Conservation (phyloP, 2,113 vertebrate genomes). For the Carassius auratus region DNA sequence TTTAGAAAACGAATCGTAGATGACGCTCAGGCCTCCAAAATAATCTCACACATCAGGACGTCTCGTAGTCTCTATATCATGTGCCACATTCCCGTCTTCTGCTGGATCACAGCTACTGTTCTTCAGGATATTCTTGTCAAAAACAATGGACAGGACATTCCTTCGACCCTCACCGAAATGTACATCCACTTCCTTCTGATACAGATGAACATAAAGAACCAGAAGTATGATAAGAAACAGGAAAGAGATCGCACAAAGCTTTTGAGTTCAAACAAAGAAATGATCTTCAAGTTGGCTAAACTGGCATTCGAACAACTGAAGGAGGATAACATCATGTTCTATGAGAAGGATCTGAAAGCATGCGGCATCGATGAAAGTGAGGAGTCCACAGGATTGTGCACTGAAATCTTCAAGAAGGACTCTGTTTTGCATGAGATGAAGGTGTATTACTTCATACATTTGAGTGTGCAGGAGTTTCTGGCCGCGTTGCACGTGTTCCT, state of each 20-base stretch:
- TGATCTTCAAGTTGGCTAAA: conserved; percentile 52
- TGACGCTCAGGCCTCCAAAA: conserved; percentile 3
- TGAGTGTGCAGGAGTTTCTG: conserved; percentile 56
- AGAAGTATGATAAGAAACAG: conserved; percentile 40
- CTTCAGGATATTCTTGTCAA: conserved; percentile 35
- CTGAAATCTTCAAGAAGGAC: conserved; percentile 52
- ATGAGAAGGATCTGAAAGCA: conserved; percentile 49
- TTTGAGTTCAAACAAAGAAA: conserved; percentile 35
- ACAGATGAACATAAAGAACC: conserved; percentile 51
- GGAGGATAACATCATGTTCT: conserved; percentile 55
- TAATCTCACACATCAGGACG: conserved; percentile 45
- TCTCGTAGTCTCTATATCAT: conserved; percentile 45
- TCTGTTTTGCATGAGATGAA: conserved; percentile 30
- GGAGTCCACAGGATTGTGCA: conserved; percentile 47
- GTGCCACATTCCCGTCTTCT: conserved; percentile 60
- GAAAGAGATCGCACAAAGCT: conserved; percentile 42
- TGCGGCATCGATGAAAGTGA: conserved; percentile 42
- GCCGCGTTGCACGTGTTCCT: conserved; percentile 56
- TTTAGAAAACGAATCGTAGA: conserved; percentile 57
- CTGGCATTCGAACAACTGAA: conserved; percentile 54
- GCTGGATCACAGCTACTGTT: conserved; percentile 59
- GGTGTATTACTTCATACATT: conserved; percentile 57
- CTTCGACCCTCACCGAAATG: conserved; percentile 55
- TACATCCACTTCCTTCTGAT: conserved; percentile 38
- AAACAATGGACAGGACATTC: conserved; percentile 17